Conservation (phyloP, 2,888 invertebrate species). For the Scaptodrosophila latifasciaeformis region DNA sequence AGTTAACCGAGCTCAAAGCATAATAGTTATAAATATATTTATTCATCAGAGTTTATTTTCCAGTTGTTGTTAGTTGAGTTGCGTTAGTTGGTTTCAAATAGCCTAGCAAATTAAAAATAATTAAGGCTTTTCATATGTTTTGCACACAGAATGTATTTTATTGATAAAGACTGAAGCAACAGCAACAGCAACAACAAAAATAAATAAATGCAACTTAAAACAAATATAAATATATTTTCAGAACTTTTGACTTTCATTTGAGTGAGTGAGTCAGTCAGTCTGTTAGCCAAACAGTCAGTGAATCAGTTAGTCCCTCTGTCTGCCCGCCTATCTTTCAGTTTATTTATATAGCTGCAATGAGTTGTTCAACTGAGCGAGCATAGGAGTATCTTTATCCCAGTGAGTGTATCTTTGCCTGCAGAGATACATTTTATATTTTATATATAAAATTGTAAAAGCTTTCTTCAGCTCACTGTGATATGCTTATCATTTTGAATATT, state of each 20-base stretch:
- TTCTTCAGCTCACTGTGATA: too few species aligned
- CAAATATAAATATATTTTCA: conserved; percentile 4
- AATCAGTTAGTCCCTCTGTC: too few species aligned
- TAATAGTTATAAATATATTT: not conserved
- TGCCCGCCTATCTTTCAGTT: too few species aligned
- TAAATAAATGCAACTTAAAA: too few species aligned
- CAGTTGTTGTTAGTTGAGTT: too few species aligned
- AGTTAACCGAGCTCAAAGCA: not conserved
- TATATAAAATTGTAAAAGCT: too few species aligned
- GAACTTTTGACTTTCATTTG: conserved; percentile 4
- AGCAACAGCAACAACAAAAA: not conserved
- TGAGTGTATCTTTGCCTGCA: too few species aligned
- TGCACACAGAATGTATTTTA: too few species aligned
- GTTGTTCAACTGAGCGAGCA: too few species aligned
- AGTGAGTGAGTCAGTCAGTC: not conserved
- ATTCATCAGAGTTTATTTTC: not conserved
- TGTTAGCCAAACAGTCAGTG: not conserved
- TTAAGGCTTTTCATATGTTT: not conserved
- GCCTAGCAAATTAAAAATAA: not conserved
- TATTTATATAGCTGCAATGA: conserved; percentile 1
- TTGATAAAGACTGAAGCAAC: too few species aligned
- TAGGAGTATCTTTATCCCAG: too few species aligned
- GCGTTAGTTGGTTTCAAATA: not conserved
- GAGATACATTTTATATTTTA: too few species aligned
- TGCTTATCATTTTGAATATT: conserved; percentile 7